phyloP scores from a whole-genome alignment of 2,797 vertebrate species.

The Labroides dimidiatus region DNA sequence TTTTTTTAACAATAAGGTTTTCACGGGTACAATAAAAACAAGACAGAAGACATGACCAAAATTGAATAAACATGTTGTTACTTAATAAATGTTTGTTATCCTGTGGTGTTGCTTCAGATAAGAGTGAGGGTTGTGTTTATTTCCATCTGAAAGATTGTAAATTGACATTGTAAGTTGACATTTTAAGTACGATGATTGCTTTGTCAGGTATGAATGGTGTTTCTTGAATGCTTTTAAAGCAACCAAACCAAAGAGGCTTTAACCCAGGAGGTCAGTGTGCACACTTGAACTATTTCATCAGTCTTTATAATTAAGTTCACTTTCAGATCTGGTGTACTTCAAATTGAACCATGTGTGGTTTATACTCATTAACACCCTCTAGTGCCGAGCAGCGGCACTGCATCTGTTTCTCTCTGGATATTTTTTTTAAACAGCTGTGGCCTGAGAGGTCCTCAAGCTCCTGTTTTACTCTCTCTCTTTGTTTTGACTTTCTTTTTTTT shows the following conservation, averaged over 20 bases:
- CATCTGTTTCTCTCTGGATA: background rate
- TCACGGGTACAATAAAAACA: slow-evolving; percentile 29
- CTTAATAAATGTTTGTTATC: slow-evolving; percentile 37
- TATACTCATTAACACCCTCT: slow-evolving; percentile 16
- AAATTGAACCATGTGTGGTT: background rate
- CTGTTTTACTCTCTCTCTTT: background rate
- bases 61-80: slow-evolving; percentile 58
- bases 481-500: background rate
- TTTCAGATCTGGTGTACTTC: background rate
- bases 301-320: background rate
- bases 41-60: slow-evolving; percentile 35
- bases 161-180: too few relatives aligned
- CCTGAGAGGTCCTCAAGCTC: background rate
- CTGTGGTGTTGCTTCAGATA: slow-evolving; percentile 22
- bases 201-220: background rate
- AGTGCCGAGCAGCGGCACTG: slow-evolving; percentile 22
- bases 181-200: background rate
- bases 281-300: background rate
- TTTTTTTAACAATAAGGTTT: slow-evolving; percentile 35
- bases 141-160: slow-evolving; percentile 1
- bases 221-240: slow-evolving; percentile 10
- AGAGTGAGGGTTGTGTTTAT: slow-evolving; percentile 22
- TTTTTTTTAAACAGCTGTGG: background rate
- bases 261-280: slow-evolving; percentile 2
- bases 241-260: slow-evolving; percentile 15